phyloP scores from a whole-genome alignment of 92 coral and sea anemone species.

The Diadumene lineata region DNA sequence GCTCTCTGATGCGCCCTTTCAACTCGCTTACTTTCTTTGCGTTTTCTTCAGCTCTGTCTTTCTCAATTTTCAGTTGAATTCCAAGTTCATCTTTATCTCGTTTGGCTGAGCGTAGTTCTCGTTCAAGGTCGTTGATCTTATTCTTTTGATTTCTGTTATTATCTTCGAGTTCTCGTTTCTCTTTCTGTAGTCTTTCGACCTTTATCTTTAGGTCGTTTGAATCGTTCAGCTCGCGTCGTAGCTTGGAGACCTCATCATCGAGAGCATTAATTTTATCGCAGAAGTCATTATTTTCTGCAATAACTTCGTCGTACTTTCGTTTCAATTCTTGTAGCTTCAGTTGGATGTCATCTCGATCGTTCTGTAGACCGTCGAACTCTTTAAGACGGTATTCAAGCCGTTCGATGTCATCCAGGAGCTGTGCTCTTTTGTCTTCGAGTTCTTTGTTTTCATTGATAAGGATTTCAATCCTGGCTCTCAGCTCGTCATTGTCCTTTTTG shows the following conservation, averaged over 20 bases:
- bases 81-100: conserved; percentile 65
- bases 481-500: conserved; percentile 44
- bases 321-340: conserved; percentile 41
- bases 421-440: conserved; percentile 38
- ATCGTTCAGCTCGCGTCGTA: conserved; percentile 30
- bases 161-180: conserved; percentile 39
- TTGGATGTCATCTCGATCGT: conserved; percentile 36
- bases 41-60: conserved; percentile 61
- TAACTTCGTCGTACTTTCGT: conserved; percentile 26
- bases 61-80: conserved; percentile 46
- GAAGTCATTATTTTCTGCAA: conserved; percentile 34
- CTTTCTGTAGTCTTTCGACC: conserved; percentile 36
- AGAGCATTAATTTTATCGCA: conserved; percentile 10
- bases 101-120: conserved; percentile 54
- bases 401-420: conserved; percentile 19
- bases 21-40: conserved; percentile 45
- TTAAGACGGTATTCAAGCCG: conserved; percentile 22
- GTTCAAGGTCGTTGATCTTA: conserved; percentile 72
- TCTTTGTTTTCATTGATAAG: conserved; percentile 50
- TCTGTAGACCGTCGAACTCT: conserved; percentile 25
- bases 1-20: conserved; percentile 43
- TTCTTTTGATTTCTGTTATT: conserved; percentile 45
- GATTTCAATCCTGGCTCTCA: conserved; percentile 47
- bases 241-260: conserved; percentile 28
- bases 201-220: conserved; percentile 18